Conservation (phyloP, 2,888 invertebrate species). For the Meganola albula region DNA sequence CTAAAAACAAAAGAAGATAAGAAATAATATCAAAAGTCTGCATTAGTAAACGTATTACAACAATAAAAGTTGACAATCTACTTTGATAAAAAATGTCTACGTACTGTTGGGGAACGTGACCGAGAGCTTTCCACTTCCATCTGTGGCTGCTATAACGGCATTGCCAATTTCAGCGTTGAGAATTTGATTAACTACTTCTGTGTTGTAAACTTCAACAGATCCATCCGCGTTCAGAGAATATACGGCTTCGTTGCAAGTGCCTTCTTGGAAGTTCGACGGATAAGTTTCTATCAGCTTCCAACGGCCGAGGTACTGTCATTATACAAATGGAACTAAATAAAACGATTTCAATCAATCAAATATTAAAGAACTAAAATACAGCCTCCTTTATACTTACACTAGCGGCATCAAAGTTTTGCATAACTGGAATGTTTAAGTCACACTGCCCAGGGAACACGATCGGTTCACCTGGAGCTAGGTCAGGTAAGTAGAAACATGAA, state of each 20-base stretch:
- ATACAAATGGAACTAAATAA: not conserved
- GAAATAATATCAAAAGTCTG: no score
- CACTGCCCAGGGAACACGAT: conserved; percentile 50
- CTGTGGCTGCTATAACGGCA: conserved; percentile 54
- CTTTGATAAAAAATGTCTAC: conserved; percentile 3
- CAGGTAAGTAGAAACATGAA: conserved; percentile 52
- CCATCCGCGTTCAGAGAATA: conserved; percentile 55
- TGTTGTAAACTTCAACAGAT: conserved; percentile 39
- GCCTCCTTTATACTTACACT: conserved; percentile 46
- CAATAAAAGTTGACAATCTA: no score
- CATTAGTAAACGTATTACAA: no score
- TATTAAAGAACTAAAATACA: not conserved
- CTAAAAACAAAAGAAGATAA: conserved; percentile 32
- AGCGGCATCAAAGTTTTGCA: conserved; percentile 41
- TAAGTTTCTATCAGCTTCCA: conserved; percentile 40
- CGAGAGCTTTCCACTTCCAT: conserved; percentile 70
- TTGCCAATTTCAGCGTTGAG: conserved; percentile 68
- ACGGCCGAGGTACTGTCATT: conserved; percentile 33
- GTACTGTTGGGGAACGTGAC: conserved; percentile 54
- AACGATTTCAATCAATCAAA: not conserved
- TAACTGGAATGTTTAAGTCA: conserved; percentile 40
- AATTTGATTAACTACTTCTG: conserved; percentile 57
- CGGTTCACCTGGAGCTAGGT: conserved; percentile 28
- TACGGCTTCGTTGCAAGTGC: conserved; percentile 43
- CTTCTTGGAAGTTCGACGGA: conserved; percentile 33